A percentile compares a stretch with the other conserved stretches of the same genome.
Evolutionary conservation across 2,797 vertebrate species (phyloP).

Genomic region (Lagodon rhomboides): DNA sequence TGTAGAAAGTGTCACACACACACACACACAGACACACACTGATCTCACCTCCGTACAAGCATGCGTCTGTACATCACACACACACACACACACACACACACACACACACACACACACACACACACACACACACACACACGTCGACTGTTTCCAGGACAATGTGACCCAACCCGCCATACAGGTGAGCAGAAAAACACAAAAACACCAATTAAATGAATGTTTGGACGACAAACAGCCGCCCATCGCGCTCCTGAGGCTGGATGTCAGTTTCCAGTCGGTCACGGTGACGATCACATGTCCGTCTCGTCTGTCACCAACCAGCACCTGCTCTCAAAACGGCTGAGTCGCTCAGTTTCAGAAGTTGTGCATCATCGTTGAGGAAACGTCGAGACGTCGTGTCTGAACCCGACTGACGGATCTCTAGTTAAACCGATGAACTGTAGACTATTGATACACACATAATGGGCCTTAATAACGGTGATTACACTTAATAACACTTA

Average conservation of each 20-base stretch:
- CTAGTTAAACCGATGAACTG: neutral
- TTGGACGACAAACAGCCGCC: constrained; percentile 61
- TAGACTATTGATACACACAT: neutral
- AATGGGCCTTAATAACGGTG: neutral
- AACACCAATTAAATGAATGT: constrained; percentile 64
- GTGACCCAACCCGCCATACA: constrained; percentile 51
- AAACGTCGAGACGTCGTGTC: neutral
- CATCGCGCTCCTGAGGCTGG: neutral
- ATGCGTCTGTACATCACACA: neutral
- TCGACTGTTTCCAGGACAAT: constrained; percentile 1
- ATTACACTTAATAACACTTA: constrained; percentile 11
- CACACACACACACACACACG: constrained; percentile 7
- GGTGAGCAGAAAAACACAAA: constrained; percentile 47
- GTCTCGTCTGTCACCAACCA: neutral
- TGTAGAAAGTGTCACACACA: neutral
- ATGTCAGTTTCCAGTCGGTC: constrained; percentile 4
- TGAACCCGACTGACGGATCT: neutral
- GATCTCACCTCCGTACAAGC: too few species aligned
- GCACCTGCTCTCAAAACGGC: constrained; percentile 12
- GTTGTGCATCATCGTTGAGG: too few species aligned
- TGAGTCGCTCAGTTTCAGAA: neutral
- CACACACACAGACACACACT: neutral
- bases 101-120: constrained; percentile 8
- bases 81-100: neutral
- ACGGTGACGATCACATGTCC: neutral